Percentiles rank a stretch among this genome's conserved stretches.
Evolutionary conservation across 2,888 invertebrate species (phyloP).

Genomic region (Heliconius sara): DNA sequence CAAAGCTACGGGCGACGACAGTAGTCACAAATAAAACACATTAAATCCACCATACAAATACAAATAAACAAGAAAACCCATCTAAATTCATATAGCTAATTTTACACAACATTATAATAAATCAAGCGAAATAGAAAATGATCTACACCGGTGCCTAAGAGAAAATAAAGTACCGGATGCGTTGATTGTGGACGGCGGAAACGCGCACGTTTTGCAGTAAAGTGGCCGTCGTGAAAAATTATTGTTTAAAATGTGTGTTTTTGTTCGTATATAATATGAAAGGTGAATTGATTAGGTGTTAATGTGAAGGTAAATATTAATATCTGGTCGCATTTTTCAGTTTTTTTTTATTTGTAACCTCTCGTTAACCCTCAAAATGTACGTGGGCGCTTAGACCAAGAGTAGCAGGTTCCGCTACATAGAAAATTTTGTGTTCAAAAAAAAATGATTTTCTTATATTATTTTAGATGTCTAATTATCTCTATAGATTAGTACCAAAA

Average conservation of each 20-base stretch:
- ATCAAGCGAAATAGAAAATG: constrained; percentile 37
- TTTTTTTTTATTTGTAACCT: too few species aligned
- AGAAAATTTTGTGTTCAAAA: too few species aligned
- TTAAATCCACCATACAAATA: background rate
- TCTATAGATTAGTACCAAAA: too few species aligned
- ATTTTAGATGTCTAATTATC: too few species aligned
- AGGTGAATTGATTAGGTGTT: constrained; percentile 32
- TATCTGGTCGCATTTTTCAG: too few species aligned
- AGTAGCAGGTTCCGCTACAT: too few species aligned
- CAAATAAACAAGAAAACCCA: background rate
- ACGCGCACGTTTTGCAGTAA: constrained; percentile 46
- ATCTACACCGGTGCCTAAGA: constrained; percentile 26
- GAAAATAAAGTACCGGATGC: constrained; percentile 34
- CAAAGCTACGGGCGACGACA: too few species aligned
- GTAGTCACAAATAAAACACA: background rate
- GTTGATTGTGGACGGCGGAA: constrained; percentile 49
- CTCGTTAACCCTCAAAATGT: too few species aligned
- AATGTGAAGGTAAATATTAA: background rate
- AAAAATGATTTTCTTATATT: too few species aligned
- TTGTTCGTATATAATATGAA: constrained; percentile 19
- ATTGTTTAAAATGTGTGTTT: constrained; percentile 26
- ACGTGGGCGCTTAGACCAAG: too few species aligned
- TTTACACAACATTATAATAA: constrained; percentile 26
- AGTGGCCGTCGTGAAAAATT: constrained; percentile 32
- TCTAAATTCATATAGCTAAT: constrained; percentile 10